Percentiles rank a stretch among this genome's conserved stretches.
Evolutionary conservation across 2,888 invertebrate genomes (phyloP).

Genomic region (Ichneumoninae sp.): DNA sequence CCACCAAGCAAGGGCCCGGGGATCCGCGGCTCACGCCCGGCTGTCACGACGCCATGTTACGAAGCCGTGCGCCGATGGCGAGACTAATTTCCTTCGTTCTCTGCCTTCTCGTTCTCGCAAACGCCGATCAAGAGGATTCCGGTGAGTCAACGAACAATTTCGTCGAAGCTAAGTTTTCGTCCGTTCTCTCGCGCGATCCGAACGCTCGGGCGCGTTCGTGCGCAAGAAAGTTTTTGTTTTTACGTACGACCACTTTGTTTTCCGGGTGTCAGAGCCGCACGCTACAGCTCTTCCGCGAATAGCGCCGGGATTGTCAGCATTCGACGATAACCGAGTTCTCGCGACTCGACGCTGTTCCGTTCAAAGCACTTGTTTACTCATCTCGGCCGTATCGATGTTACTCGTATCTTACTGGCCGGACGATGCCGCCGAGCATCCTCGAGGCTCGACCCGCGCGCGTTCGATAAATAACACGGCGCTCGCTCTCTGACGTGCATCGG

Average conservation of each 20-base stretch:
- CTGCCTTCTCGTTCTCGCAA: constrained; percentile 72
- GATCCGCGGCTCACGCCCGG: constrained; percentile 76
- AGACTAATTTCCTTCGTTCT: constrained; percentile 75
- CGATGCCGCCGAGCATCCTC: neutral
- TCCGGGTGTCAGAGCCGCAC: constrained; percentile 42
- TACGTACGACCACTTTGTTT: constrained; percentile 48
- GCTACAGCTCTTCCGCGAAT: constrained; percentile 16
- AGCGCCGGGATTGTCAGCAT: constrained; percentile 47
- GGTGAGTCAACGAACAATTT: constrained; percentile 69
- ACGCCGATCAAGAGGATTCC: constrained; percentile 73
- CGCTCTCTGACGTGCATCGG: constrained; percentile 1
- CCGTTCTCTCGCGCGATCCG: neutral
- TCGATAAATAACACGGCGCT: constrained; percentile 4
- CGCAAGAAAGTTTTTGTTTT: neutral
- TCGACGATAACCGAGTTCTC: neutral
- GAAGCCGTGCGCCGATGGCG: constrained; percentile 79
- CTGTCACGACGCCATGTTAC: constrained; percentile 83
- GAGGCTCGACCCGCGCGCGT: neutral
- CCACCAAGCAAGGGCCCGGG: constrained; percentile 55
- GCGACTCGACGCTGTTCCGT: neutral
- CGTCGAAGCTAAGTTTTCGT: neutral
- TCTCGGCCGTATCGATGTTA: neutral
- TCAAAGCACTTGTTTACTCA: neutral
- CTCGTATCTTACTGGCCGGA: neutral
- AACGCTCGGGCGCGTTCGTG: neutral